These are phyloP conservation scores for Cricetomys ansorgei DNA, from an alignment of 2,113 vertebrate species.

Conservation along the genomic window DNA sequence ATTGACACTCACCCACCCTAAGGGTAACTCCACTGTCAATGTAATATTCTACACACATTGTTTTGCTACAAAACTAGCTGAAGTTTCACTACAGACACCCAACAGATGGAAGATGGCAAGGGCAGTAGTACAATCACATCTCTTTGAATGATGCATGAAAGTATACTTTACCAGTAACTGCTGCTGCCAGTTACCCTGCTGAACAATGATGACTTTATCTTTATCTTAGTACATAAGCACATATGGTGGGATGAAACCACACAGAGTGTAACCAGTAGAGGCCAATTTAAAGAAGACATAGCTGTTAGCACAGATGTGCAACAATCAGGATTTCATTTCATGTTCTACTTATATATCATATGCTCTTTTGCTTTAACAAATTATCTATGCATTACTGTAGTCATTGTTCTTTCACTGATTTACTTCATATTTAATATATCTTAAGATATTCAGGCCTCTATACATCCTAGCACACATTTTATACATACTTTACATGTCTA, in stretches of 20 bases:
- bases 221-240: neutral
- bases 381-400: neutral
- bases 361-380: neutral
- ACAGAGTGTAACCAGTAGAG: neutral
- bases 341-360: neutral
- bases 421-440: neutral
- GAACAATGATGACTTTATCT: slow-evolving; percentile 14
- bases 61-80: neutral
- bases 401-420: neutral
- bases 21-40: neutral
- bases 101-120: neutral
- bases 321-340: neutral
- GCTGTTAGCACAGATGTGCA: neutral
- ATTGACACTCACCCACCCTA: too few species aligned
- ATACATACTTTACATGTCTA: neutral
- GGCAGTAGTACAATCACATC: neutral
- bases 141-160: slow-evolving; percentile 30
- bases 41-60: neutral
- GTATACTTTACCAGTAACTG: neutral
- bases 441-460: neutral
- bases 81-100: neutral
- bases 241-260: neutral
- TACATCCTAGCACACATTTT: neutral
- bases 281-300: neutral
- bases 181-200: slow-evolving; percentile 3